Evolutionary conservation across 1,140 invertebrate species (phyloP).

Genomic region (Pteromalus puparum): DNA sequence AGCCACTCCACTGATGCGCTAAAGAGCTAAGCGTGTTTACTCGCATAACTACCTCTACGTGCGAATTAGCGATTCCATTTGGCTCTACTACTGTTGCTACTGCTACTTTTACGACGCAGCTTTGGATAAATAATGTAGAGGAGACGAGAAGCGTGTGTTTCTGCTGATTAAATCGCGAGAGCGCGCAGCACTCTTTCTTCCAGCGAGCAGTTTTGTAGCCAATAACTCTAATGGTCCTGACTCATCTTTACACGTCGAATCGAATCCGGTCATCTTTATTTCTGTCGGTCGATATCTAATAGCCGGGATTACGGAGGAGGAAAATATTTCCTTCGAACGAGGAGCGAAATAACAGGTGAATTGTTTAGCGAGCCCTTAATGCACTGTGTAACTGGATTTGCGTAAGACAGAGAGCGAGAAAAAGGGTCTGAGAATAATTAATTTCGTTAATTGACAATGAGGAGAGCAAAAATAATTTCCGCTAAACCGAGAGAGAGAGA

Average conservation of each 20-base stretch:
- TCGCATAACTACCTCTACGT: constrained; percentile 28
- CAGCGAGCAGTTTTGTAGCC: constrained; percentile 3
- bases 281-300: constrained; percentile 54
- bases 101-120: not conserved
- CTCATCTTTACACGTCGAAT: constrained; percentile 53
- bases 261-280: not conserved
- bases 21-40: constrained; percentile 48
- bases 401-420: not conserved
- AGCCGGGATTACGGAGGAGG: not conserved
- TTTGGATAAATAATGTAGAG: not conserved
- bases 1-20: constrained; percentile 34
- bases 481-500: not conserved
- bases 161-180: constrained; percentile 5
- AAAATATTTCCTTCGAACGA: not conserved
- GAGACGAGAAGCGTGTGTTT: not conserved
- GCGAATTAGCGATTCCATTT: not conserved
- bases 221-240: constrained; percentile 58
- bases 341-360: not conserved
- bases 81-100: not conserved
- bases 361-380: not conserved
- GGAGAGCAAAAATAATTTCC: not conserved
- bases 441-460: not conserved
- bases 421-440: not conserved
- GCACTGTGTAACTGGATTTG: not conserved
- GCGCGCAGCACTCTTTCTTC: not conserved